Evolutionary conservation across 2,888 invertebrate species (phyloP), one percentile per base, ranked within the genome.

Genomic region (Yponomeuta sedellus): DNA sequence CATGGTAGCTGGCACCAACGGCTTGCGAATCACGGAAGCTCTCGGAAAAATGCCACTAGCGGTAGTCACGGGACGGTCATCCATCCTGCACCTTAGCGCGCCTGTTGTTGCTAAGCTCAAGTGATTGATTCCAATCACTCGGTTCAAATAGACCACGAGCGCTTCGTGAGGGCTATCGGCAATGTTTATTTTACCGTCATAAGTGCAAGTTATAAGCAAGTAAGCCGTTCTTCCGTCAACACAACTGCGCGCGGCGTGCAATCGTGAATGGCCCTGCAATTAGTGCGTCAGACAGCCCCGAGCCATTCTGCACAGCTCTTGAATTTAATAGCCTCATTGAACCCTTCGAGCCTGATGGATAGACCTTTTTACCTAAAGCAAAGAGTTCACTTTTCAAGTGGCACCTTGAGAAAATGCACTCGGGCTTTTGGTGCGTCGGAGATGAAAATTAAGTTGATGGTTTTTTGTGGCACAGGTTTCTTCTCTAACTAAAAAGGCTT

Each of bases 251-350:
- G 1, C 44, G 16, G 44, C 44, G 16, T 8, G 16, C 44, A 52
- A 16, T 16, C 12, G 16, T 52, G 44, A 52, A 52, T 52, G 44
- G 44, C 44, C 16, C 44, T 52, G 44, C 44, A 52, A 52, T 52
- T 52, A 52, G 44, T 52, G 44, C 44, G 44, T 52, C 44, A 52
- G 44, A 52, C 34, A 52, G 44, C 44, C 16, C 16, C 44, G 16
- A 34, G 16, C 44, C 44, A 52, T 52, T 52, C 44, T 52, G 44
- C 44, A 12, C 16, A 52, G 44, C 44, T 52, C 10, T 52, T 52
- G 44, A 52, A 52, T 52, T 52, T 52, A 52, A 52, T 52, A 52
- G 44, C 44, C 44, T 16, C 44, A 52, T 52, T 52, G 44, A 52
- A 52, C 44, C 44, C 44, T 16, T 52, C 44, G 16, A 52, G 44